Evolutionary conservation across 1,140 invertebrate genomes (phyloP).

Genomic region (Drosophila kanapiae): DNA sequence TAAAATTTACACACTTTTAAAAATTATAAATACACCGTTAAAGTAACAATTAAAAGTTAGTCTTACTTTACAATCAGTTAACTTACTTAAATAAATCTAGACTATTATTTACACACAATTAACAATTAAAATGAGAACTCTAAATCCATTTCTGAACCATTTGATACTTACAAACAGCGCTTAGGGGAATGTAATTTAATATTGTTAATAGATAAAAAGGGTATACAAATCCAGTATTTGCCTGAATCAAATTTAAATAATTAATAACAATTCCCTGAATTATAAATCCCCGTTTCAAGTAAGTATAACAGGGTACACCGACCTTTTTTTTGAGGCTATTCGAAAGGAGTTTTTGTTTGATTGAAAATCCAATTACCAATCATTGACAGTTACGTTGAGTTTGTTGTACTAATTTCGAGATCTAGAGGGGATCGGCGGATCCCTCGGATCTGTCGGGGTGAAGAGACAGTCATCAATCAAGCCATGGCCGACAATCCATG

Average conservation of each 20-base stretch:
- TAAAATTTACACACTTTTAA: neutral
- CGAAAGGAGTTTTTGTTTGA: constrained; percentile 66
- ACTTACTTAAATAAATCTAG: too few relatives aligned
- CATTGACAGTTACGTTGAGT: constrained; percentile 74
- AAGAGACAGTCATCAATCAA: constrained; percentile 71
- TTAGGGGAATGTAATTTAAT: too few relatives aligned
- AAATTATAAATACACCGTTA: neutral
- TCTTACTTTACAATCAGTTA: too few relatives aligned
- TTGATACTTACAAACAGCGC: too few relatives aligned
- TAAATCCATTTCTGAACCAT: too few relatives aligned
- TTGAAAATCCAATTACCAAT: constrained; percentile 74
- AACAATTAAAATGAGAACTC: too few relatives aligned
- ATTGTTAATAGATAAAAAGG: too few relatives aligned
- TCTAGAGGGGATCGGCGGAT: constrained; percentile 16
- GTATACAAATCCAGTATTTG: too few relatives aligned
- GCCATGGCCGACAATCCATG: constrained; percentile 70
- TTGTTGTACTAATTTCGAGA: constrained; percentile 75
- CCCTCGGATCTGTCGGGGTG: constrained; percentile 3
- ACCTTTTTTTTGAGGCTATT: constrained; percentile 23
- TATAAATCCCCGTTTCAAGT: neutral
- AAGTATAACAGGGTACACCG: constrained; percentile 16
- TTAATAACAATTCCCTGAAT: neutral
- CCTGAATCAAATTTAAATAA: neutral
- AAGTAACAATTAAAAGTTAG: neutral
- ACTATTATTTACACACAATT: too few relatives aligned